phyloP scores from a whole-genome alignment of 2,797 vertebrate genomes.

The Natrix natrix region DNA sequence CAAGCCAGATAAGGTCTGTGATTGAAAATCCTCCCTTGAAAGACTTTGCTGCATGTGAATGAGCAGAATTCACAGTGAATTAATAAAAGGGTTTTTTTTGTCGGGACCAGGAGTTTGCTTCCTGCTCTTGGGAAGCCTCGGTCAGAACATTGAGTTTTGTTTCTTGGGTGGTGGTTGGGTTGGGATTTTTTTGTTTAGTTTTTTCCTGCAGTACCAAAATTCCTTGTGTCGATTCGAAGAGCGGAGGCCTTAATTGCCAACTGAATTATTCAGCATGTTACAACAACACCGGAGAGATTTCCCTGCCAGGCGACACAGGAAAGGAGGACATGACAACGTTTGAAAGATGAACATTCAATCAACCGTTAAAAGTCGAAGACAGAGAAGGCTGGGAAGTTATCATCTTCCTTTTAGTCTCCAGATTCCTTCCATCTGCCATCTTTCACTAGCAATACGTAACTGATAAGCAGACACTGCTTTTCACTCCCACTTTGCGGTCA shows the following conservation, averaged over 20 bases:
- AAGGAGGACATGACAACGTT: background rate
- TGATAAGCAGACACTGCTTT: background rate
- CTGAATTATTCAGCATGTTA: constrained; percentile 6
- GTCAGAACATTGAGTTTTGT: background rate
- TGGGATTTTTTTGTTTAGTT: background rate
- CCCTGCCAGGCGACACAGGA: constrained; percentile 11
- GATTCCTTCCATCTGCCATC: constrained; percentile 4
- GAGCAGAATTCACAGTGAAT: no score
- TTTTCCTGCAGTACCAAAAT: background rate
- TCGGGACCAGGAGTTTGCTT: no score
- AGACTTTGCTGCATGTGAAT: no score
- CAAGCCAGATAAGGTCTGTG: no score
- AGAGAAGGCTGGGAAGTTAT: constrained; percentile 15
- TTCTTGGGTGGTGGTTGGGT: background rate
- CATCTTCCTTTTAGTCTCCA: background rate
- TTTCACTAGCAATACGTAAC: background rate
- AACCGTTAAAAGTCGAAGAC: background rate
- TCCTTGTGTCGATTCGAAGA: background rate
- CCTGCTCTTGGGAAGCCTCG: no score
- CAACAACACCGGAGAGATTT: background rate
- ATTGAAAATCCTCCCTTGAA: no score
- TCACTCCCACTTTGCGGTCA: background rate
- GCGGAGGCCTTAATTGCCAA: constrained; percentile 16
- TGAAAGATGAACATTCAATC: background rate
- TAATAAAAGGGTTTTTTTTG: no score